Conservation (phyloP, 2,797 vertebrate genomes). For the Alcedo atthis region DNA sequence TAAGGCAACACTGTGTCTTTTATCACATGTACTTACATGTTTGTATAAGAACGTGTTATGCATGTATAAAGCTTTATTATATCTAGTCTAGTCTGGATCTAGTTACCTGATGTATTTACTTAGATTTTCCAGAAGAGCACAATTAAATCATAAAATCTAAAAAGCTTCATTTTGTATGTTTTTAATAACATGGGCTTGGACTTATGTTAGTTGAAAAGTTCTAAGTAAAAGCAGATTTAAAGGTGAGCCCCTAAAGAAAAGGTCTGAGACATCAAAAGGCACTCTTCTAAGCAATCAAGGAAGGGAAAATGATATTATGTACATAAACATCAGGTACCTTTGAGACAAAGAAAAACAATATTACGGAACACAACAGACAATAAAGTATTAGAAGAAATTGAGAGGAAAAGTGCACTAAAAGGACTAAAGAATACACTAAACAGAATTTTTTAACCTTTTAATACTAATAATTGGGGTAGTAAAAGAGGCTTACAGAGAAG, state of each 20-base stretch:
- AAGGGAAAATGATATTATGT: background rate
- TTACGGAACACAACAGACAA: background rate
- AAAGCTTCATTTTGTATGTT: too few relatives aligned
- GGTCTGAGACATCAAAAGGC: slow-evolving; percentile 15
- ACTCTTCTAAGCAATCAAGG: background rate
- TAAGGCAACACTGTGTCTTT: background rate
- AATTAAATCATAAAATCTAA: background rate
- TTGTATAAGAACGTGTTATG: background rate
- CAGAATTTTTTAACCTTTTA: background rate
- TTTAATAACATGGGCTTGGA: background rate
- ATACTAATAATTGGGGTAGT: background rate
- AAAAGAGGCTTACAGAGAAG: background rate
- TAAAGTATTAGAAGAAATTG: slow-evolving; percentile 7
- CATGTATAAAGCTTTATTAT: background rate
- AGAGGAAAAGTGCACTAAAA: background rate
- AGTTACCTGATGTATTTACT: background rate
- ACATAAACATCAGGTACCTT: slow-evolving; percentile 3
- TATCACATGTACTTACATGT: background rate
- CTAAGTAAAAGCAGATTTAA: background rate
- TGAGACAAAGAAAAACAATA: background rate
- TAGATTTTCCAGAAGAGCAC: background rate
- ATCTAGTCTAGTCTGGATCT: background rate
- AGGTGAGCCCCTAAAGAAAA: background rate
- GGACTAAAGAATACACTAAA: background rate
- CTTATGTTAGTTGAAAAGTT: background rate